Base-by-base conservation (phyloP, 1,140 invertebrate genomes). In the Meloidogyne hapla region DNA sequence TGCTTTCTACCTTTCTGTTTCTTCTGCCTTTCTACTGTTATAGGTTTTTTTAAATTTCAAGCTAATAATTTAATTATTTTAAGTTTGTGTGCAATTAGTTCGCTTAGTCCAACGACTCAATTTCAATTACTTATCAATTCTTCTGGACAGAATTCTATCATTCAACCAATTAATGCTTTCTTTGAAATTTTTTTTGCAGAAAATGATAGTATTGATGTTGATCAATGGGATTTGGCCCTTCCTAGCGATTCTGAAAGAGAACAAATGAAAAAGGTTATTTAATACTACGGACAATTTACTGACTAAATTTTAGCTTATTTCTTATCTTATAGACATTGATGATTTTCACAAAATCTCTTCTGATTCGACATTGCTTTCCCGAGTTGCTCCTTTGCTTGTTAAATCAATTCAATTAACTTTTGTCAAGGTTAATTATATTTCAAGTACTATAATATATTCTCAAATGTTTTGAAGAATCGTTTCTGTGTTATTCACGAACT, bases 401-500 rank as follows among this genome's bases (percentile, higher is more conserved):
- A 68, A 76, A 40, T 80, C 75, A 48, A 65, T 81, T 1, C 33
- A 65, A 23, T 42, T 80, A 13, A 81, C 74, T 21, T 62, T 81
- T 69, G 33, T 82, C 28, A 68, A 61, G 9, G 79, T 82, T 42
- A 61, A 69, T 61, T 13, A 73, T 66, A 26, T 21, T 23, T 77
- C n/a, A n/a, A n/a, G n/a, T n/a, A n/a, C n/a, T 64, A 45, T 67
- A 45, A 65, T 74, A 18, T 23, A 18, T 26, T 48, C 18, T n/a
- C 18, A 23, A 71, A 25, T 21, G 33, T 38, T 67, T 69, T 70
- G 23, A 81, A 83, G 72, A 42, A 66, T 18, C 21, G 67, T 18
- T 83, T 80, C 33, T 83, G 71, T 42, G 70, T 81, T 21, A 69
- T 81, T 21, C 80, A 81, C 48, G 80, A 81, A 61, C 66, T 23